phyloP scores from a whole-genome alignment of 2,113 vertebrate species.

The Thamnaconus septentrionalis region DNA sequence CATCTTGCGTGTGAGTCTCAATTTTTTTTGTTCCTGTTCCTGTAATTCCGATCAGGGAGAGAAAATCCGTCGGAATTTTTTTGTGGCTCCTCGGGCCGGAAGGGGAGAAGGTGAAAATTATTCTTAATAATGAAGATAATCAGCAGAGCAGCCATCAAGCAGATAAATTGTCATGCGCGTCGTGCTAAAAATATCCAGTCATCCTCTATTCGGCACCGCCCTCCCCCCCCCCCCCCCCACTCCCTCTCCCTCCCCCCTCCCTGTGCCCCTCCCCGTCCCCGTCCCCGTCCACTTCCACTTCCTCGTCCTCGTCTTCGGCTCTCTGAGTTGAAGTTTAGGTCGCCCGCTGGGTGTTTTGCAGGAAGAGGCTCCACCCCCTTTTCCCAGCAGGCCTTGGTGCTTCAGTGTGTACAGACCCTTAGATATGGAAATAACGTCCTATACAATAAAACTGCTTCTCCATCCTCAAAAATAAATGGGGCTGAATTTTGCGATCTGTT shows the following conservation, averaged over 20 bases:
- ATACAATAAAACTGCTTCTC: slow-evolving; percentile 93
- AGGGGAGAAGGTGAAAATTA: slow-evolving; percentile 82
- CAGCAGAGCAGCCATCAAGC: slow-evolving; percentile 99
- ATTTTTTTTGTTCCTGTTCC: too few relatives aligned
- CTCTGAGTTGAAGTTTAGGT: too few relatives aligned
- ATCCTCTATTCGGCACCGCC: slow-evolving; percentile 87
- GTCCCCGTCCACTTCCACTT: too few relatives aligned
- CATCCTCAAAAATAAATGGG: slow-evolving; percentile 82
- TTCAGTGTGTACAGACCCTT: slow-evolving; percentile 89
- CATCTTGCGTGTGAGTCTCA: too few relatives aligned
- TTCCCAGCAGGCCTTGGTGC: slow-evolving; percentile 84
- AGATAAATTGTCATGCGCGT: slow-evolving; percentile 99
- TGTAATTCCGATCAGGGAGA: slow-evolving; percentile 78
- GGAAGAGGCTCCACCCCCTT: slow-evolving; percentile 74
- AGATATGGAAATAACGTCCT: slow-evolving; percentile 95
- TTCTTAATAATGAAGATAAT: slow-evolving; percentile 96
- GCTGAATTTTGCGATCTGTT: slow-evolving; percentile 87
- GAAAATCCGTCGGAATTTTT: slow-evolving; percentile 76
- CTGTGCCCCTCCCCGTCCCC: slow-evolving; percentile 70
- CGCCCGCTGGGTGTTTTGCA: slow-evolving; percentile 66
- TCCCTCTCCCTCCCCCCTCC: slow-evolving; percentile 75
- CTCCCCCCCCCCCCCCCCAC: slow-evolving; percentile 65
- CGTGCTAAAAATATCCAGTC: slow-evolving; percentile 97
- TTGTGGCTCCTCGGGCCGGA: slow-evolving; percentile 77
- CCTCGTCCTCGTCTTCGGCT: too few relatives aligned